Evolutionary conservation across 2,888 invertebrate species (phyloP), one percentile per base, ranked within the genome.

Genomic region (Belgica antarctica): DNA sequence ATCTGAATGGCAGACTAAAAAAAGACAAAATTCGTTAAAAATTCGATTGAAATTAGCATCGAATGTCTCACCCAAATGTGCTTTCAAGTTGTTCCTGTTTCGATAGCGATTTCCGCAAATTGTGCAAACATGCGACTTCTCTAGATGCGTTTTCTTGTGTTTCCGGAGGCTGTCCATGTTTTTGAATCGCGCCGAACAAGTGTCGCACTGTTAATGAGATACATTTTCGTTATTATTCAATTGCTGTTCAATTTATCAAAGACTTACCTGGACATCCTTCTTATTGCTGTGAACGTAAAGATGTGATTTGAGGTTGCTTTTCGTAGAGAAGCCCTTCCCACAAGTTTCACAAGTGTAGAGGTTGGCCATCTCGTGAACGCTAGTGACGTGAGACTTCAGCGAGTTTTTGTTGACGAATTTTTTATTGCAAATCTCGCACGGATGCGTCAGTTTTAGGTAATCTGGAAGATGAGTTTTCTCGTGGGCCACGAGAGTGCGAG

Each of bases 341-440:
- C 59, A 59, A 1, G 59, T 59, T 19, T 68, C 68, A 22, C 68
- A 68, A 12, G 68, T 68, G n/a, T 57, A 68, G 1, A 68, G n/a
- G 2, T 25, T 57, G 12, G 57, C 52, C 52, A 52, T 57, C 34
- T 68, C 68, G n/a, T 68, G 68, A 5, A 68, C 68, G 17, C 52
- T 57, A 3, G 57, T 57, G n/a, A 68, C 57, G 34, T 68, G 68
- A 19, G 68, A 68, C 15, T 68, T 68, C n/a, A 68, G 31, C 1
- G 68, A 68, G 24, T 68, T 68, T n/a, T 68, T 68, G 22, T 68
- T 68, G 34, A 68, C 68, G 34, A 68, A 68, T n/a, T 68, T 68
- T 19, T 68, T 68, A 12, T 68, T 25, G 22, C 68, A 68, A 22
- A 68, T 27, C 12, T 28, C 22, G 15, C 68, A 68, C 2, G 27